Conservation (phyloP, 2,113 vertebrate genomes). For the Cromileptes altivelis region DNA sequence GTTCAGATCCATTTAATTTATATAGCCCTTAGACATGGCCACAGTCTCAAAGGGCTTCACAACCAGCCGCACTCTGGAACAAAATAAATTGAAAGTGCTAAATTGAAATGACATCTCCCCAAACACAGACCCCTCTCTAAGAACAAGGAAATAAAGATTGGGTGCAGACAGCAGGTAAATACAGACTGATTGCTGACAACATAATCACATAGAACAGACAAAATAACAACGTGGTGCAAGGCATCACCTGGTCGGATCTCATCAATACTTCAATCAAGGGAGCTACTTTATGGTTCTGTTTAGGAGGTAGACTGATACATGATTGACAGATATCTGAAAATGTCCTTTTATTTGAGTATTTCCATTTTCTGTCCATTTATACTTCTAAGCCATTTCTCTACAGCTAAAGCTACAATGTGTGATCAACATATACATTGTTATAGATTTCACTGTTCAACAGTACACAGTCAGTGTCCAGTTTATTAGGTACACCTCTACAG, state of each 20-base stretch:
- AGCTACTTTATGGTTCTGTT: not conserved
- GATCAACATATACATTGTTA: not conserved
- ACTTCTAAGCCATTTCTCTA: not conserved
- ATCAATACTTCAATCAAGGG: constrained; percentile 1
- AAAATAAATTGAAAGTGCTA: not conserved
- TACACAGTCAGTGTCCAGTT: not conserved
- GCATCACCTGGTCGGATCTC: not conserved
- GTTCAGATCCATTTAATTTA: constrained; percentile 21
- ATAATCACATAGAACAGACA: not conserved
- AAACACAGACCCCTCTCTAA: not conserved
- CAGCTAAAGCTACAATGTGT: not conserved
- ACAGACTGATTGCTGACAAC: not conserved
- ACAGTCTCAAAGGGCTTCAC: not conserved
- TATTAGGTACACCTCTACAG: not conserved
- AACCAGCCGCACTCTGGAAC: constrained; percentile 10
- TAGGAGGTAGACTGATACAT: not conserved
- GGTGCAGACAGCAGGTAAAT: not conserved
- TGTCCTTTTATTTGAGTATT: not conserved
- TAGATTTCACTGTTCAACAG: not conserved
- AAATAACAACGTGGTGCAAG: not conserved
- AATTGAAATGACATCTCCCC: constrained; percentile 20
- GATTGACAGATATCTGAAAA: not conserved
- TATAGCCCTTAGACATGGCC: not conserved
- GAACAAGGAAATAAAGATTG: not conserved
- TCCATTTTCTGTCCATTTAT: not conserved